A percentile compares a stretch with the other conserved stretches of the same genome.
Conservation (phyloP, 2,113 vertebrate genomes). For the Triplophysa dalaica region DNA sequence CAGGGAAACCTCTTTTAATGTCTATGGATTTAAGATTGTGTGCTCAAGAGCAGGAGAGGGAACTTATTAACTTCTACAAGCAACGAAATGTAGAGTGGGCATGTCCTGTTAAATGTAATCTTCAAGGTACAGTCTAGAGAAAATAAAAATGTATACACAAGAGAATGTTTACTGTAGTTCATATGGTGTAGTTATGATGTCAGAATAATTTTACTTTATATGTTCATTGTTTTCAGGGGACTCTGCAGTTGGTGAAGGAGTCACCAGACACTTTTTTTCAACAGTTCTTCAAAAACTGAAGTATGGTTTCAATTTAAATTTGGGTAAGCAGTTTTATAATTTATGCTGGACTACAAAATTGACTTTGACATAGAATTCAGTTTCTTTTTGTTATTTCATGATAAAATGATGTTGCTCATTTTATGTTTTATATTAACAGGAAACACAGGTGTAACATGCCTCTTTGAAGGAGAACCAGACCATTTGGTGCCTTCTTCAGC, state of each 20-base stretch:
- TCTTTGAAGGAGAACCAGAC: not conserved
- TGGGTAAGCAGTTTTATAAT: not conserved
- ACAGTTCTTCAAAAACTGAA: not conserved
- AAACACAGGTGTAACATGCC: not conserved
- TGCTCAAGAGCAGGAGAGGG: conserved; percentile 10
- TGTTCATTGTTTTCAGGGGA: not conserved
- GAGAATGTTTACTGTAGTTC: too few relatives aligned
- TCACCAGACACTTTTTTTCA: not conserved
- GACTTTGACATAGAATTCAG: too few relatives aligned
- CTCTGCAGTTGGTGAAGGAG: conserved; percentile 3
- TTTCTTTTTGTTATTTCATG: not conserved
- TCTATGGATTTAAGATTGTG: too few relatives aligned
- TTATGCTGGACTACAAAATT: too few relatives aligned
- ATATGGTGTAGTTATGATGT: not conserved
- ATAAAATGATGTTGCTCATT: not conserved
- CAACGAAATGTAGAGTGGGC: conserved; percentile 3
- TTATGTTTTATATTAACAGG: not conserved
- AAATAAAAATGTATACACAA: too few relatives aligned
- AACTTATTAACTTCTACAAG: conserved; percentile 16
- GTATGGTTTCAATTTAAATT: conserved; percentile 11
- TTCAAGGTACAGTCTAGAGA: not conserved
- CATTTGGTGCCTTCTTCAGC: not conserved
- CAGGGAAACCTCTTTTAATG: too few relatives aligned
- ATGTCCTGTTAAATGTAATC: not conserved
- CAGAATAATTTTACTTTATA: not conserved